A percentile compares a stretch with the other conserved stretches of the same genome.
phyloP scores from a whole-genome alignment of 2,113 vertebrate species.

The Melanocharis versteri region DNA sequence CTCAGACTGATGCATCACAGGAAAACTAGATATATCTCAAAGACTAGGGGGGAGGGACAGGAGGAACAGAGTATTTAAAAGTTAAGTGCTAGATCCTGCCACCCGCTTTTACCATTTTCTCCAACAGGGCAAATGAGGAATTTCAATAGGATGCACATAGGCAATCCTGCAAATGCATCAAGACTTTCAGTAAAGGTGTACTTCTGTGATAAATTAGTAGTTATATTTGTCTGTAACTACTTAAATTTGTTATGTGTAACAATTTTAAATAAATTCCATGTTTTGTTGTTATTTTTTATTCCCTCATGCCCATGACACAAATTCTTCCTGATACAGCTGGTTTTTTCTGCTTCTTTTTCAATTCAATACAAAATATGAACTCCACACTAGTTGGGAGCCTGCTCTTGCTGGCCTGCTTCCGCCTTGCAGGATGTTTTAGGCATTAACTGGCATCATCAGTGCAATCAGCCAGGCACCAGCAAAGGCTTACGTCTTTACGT shows the following conservation, averaged over 20 bases:
- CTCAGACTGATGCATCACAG: not conserved
- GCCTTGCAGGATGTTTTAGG: not conserved
- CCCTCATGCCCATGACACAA: not conserved
- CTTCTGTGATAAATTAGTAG: not conserved
- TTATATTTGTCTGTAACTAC: not conserved
- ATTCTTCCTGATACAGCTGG: not conserved
- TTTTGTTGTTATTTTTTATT: not conserved
- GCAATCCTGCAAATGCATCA: not conserved
- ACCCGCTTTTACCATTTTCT: not conserved
- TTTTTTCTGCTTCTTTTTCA: not conserved
- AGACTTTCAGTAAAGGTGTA: not conserved
- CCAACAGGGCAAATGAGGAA: not conserved
- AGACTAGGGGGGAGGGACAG: not conserved
- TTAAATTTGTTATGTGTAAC: not conserved
- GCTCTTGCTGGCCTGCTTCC: not conserved
- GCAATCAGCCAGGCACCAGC: not conserved
- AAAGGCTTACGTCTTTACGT: not conserved
- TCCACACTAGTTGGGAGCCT: not conserved
- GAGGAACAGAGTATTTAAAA: not conserved
- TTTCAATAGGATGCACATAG: not conserved
- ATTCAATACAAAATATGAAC: not conserved
- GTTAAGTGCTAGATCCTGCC: not conserved
- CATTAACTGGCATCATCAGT: not conserved
- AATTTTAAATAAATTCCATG: not conserved
- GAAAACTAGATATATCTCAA: not conserved